Percentiles rank a stretch among this genome's conserved stretches.
Evolutionary conservation across 2,113 vertebrate genomes (phyloP).

Genomic region (Rhinolophus sinicus): DNA sequence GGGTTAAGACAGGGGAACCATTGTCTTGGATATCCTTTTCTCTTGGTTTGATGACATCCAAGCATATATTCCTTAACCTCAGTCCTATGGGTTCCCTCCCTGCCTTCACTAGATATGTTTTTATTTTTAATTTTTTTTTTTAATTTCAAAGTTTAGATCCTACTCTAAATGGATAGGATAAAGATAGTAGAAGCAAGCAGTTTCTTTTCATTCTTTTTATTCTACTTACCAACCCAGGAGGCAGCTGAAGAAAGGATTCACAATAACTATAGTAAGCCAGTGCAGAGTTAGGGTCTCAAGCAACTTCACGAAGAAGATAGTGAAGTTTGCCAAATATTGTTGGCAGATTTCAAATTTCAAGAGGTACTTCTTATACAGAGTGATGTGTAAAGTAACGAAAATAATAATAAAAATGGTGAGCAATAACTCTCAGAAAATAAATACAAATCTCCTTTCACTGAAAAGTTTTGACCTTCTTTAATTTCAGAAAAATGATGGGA

Average conservation of each 20-base stretch:
- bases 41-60: background rate
- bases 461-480: background rate
- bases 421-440: background rate
- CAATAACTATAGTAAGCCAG: background rate
- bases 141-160: background rate
- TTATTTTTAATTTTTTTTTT: background rate
- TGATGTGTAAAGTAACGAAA: background rate
- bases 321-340: background rate
- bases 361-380: background rate
- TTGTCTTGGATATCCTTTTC: background rate
- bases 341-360: background rate
- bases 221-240: background rate
- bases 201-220: background rate
- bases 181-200: background rate
- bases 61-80: background rate
- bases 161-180: background rate
- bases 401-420: background rate
- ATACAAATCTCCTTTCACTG: background rate
- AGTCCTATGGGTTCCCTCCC: background rate
- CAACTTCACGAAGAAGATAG: background rate
- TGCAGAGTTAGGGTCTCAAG: background rate
- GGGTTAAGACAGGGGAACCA: background rate
- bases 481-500: background rate
- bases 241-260: background rate
- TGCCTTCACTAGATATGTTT: background rate